Evolutionary conservation across 2,113 vertebrate genomes (phyloP), one percentile per base, ranked within the genome.

Genomic region (Atherinomorus stipes): DNA sequence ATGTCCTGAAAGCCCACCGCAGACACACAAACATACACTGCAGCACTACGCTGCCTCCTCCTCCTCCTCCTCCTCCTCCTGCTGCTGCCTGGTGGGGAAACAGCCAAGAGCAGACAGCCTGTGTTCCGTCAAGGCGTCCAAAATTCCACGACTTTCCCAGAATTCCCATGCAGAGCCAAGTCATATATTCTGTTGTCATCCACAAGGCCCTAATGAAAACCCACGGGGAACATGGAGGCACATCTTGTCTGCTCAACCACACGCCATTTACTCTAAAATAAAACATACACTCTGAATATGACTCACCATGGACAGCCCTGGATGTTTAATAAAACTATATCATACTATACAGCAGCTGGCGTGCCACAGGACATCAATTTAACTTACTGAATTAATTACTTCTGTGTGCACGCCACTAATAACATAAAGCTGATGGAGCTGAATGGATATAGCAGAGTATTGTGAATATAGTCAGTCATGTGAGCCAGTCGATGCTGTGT

Each of bases 41-140:
- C 74, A 77, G 61, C 23, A 76, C 45, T 54, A 77, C 63, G 56
- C 22, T 61, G 76, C 66, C 74, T 76, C 47, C 44, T 73, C 64
- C 18, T 60, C 62, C 34, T 70, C 44, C 70, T 60, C 42, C 61
- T 64, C 51, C 45, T 76, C 64, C 51, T 58, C 53, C 63, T 68
- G 42, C 42, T 73, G 11, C 40, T 42, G 40, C 40, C 68, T 28
- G 15, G 44, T 52, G 59, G 70, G 63, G 67, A 83, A 52, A 9
- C n/a, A 74, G 83, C 89, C 87, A 88, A 78, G 56, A 87, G 76
- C 74, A 54, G 92, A 91, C 90, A 85, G 92, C 80, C 90, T 93
- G 89, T 91, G 90, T 94, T 94, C 92, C 91, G 66, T 92, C 90
- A 89, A 73, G 76, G 51, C 81, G 56, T 94, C 93, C 92, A 93